These are phyloP conservation scores for Anguilla megastoma DNA, from an alignment of 2,797 vertebrate species.

Conservation along the genomic window DNA sequence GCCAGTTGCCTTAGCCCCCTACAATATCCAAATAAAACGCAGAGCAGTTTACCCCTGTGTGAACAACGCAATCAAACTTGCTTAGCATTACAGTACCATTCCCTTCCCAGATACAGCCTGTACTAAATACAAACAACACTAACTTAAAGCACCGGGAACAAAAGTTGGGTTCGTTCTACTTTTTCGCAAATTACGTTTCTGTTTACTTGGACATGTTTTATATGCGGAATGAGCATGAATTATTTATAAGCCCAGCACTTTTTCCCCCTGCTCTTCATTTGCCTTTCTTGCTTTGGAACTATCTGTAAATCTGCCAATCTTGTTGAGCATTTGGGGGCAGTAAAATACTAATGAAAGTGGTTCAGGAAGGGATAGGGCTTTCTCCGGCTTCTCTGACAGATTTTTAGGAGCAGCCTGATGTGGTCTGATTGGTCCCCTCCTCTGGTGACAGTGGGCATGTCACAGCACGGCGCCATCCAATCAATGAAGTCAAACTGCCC, in stretches of 20 bases:
- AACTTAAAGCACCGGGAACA: background rate
- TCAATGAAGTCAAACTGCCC: conserved; percentile 5
- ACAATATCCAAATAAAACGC: background rate
- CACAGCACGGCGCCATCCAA: background rate
- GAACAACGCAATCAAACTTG: background rate
- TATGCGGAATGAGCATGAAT: background rate
- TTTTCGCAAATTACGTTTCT: background rate
- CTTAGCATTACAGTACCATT: background rate
- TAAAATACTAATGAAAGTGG: background rate
- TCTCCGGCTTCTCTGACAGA: background rate
- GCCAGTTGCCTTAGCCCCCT: background rate
- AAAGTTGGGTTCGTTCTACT: background rate
- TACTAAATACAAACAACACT: background rate
- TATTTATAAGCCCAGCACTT: background rate
- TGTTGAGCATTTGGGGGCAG: background rate
- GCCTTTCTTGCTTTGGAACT: background rate
- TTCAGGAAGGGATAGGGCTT: background rate
- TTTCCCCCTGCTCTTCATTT: background rate
- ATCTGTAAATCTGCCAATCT: background rate
- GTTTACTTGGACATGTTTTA: background rate
- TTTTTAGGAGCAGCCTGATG: background rate
- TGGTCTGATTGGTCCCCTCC: background rate
- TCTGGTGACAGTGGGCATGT: background rate
- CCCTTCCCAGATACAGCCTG: background rate
- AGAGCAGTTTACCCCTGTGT: background rate